Evolutionary conservation across 2,888 invertebrate genomes (phyloP).

Genomic region (Dasypogon diadema): DNA sequence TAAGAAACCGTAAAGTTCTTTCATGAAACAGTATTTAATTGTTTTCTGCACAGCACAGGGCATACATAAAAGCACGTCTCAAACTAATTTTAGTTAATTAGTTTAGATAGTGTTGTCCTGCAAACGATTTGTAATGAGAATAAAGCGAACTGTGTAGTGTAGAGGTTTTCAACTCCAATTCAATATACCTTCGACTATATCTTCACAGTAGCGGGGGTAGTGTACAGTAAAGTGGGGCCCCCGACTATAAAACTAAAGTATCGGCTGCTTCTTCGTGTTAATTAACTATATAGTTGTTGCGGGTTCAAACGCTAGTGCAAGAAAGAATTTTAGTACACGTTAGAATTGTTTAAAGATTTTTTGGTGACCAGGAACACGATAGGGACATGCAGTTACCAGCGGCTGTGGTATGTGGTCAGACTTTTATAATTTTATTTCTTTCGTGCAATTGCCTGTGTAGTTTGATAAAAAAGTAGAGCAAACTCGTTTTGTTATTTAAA

Average conservation of each 20-base stretch:
- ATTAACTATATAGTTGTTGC: neutral
- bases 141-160: too few relatives aligned
- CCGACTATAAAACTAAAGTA: conserved; percentile 52
- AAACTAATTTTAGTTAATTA: too few relatives aligned
- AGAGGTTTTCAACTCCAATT: conserved; percentile 2
- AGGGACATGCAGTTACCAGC: conserved; percentile 39
- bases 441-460: conserved; percentile 19
- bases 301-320: neutral
- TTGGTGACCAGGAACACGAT: conserved; percentile 23
- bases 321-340: conserved; percentile 3
- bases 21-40: too few relatives aligned
- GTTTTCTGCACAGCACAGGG: too few relatives aligned
- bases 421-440: conserved; percentile 4
- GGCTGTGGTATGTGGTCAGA: conserved; percentile 48
- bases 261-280: neutral
- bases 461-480: conserved; percentile 31
- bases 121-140: too few relatives aligned
- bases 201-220: conserved; percentile 34
- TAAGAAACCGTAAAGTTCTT: too few relatives aligned
- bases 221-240: conserved; percentile 33
- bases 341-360: neutral
- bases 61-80: too few relatives aligned
- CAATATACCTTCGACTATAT: neutral
- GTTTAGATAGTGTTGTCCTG: too few relatives aligned
- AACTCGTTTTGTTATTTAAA: conserved; percentile 16